phyloP scores from a whole-genome alignment of 1,140 invertebrate species.

The Drosophila oshimai region DNA sequence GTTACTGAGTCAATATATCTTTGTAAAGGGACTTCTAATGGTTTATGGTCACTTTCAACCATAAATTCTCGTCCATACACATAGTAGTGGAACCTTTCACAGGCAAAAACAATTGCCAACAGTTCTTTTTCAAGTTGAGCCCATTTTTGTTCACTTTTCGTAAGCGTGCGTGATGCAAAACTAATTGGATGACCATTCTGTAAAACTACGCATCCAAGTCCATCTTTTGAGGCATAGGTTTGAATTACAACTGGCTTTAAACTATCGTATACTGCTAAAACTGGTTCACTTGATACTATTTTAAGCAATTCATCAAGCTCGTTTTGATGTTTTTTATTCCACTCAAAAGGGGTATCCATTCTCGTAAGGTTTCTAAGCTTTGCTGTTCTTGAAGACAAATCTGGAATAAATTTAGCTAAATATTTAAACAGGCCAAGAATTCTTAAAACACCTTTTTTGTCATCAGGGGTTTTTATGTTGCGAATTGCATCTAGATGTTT shows the following conservation, averaged over 20 bases:
- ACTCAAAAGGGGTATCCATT: too few relatives aligned
- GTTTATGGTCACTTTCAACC: conserved; percentile 83
- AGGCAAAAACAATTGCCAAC: conserved; percentile 49
- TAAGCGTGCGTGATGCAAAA: conserved; percentile 46
- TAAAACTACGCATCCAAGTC: not conserved
- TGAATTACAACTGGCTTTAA: not conserved
- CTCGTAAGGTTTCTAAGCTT: too few relatives aligned
- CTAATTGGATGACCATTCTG: conserved; percentile 24
- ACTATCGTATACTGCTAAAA: too few relatives aligned
- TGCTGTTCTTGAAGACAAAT: too few relatives aligned
- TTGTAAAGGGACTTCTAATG: conserved; percentile 78
- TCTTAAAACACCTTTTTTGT: too few relatives aligned
- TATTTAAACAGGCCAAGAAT: too few relatives aligned
- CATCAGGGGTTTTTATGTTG: too few relatives aligned
- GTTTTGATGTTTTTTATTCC: too few relatives aligned
- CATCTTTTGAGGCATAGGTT: conserved; percentile 22
- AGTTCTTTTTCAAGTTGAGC: conserved; percentile 80
- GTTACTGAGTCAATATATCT: conserved; percentile 70
- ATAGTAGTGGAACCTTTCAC: conserved; percentile 64
- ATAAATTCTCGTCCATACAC: conserved; percentile 28
- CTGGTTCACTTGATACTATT: too few relatives aligned
- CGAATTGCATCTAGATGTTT: too few relatives aligned
- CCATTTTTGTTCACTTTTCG: conserved; percentile 38
- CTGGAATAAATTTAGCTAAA: too few relatives aligned
- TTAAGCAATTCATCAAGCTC: too few relatives aligned